Evolutionary conservation across 2,797 vertebrate genomes (phyloP).

Genomic region (Erethizon dorsatum): DNA sequence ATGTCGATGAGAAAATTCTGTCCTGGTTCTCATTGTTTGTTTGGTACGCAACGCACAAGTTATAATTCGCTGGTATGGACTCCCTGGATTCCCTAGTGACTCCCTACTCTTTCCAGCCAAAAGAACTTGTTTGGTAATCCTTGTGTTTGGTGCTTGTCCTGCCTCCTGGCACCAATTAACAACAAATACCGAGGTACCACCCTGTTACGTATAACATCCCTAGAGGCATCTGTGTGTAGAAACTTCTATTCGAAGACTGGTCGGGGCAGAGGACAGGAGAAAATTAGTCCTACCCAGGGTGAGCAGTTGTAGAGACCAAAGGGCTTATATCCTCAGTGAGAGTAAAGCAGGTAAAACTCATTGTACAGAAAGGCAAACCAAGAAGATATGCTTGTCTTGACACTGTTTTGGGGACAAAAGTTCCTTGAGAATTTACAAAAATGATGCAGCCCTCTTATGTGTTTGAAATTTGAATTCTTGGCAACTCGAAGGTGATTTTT

Average conservation of each 20-base stretch:
- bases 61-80: neutral
- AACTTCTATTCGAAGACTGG: neutral
- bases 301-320: neutral
- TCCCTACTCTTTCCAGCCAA: neutral
- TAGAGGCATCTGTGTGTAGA: neutral
- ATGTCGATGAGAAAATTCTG: neutral
- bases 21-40: neutral
- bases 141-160: neutral
- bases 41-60: neutral
- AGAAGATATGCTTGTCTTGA: neutral
- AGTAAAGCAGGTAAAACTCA: neutral
- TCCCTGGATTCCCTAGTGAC: neutral
- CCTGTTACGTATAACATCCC: neutral
- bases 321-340: neutral
- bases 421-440: neutral
- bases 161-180: neutral
- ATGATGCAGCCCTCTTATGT: neutral
- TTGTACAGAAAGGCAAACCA: neutral
- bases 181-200: neutral
- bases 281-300: neutral
- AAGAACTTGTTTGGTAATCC: neutral
- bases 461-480: constrained; percentile 33
- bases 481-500: neutral
- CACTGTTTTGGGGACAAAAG: neutral
- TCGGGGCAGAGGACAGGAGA: neutral